phyloP scores from a whole-genome alignment of 2,888 invertebrate genomes.

The Agelastica alni region DNA sequence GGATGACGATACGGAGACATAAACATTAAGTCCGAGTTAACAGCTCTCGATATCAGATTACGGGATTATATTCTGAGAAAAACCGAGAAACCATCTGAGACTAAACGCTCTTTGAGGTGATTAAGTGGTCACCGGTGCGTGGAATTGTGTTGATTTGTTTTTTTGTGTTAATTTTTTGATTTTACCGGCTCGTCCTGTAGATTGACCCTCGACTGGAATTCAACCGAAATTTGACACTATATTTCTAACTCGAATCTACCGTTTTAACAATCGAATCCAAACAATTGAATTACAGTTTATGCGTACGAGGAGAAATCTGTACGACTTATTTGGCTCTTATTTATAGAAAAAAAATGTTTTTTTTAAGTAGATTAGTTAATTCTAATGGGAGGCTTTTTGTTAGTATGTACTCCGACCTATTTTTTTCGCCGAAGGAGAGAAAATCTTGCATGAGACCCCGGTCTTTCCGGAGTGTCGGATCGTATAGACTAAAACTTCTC shows the following conservation, averaged over 20 bases:
- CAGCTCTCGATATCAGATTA: slow-evolving; percentile 57
- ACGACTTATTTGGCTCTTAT: too few species aligned
- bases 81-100: slow-evolving; percentile 49
- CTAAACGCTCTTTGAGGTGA: slow-evolving; percentile 40
- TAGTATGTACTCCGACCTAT: too few species aligned
- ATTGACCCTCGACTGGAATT: slow-evolving; percentile 9
- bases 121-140: slow-evolving; percentile 50
- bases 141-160: slow-evolving; percentile 44
- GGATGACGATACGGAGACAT: slow-evolving; percentile 55
- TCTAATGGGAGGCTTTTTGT: too few species aligned
- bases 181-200: slow-evolving; percentile 12
- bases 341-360: too few species aligned
- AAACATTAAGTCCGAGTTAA: slow-evolving; percentile 59
- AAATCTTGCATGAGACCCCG: too few species aligned
- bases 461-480: too few species aligned
- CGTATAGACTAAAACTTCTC: too few species aligned
- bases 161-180: slow-evolving; percentile 38
- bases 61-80: slow-evolving; percentile 51
- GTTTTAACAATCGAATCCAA: too few species aligned
- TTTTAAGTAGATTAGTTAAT: too few species aligned
- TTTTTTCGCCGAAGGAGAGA: too few species aligned
- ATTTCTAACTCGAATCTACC: neutral
- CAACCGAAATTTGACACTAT: slow-evolving; percentile 5
- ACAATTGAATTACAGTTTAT: too few species aligned
- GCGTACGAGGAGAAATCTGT: too few species aligned